A percentile compares a stretch with the other conserved stretches of the same genome.
Evolutionary conservation across 2,888 invertebrate species (phyloP).

Genomic region (Meteorus cinctellus): DNA sequence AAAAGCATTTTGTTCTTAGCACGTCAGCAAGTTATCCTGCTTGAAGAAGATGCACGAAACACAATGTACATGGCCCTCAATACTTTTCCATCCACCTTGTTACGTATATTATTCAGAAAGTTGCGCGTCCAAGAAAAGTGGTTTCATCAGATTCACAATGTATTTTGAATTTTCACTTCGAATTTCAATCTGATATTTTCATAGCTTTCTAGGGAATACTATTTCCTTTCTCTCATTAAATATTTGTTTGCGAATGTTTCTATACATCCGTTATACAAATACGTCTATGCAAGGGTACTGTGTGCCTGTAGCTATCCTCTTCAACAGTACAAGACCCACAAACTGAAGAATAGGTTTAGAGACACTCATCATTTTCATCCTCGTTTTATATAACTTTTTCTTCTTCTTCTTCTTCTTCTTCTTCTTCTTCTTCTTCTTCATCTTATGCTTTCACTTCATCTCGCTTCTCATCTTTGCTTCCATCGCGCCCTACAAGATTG

Average conservation of each 20-base stretch:
- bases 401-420: background rate
- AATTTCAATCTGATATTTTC: no score
- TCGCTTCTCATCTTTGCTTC: conserved; percentile 15
- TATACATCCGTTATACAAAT: background rate
- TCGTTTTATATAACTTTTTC: background rate
- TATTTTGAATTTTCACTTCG: background rate
- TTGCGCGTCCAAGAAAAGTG: background rate
- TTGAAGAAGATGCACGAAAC: no score
- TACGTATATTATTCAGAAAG: no score
- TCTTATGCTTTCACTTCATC: conserved; percentile 11
- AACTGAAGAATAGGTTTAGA: background rate
- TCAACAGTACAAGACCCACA: background rate
- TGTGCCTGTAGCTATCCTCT: background rate
- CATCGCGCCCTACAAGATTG: conserved; percentile 30
- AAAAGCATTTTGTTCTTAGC: no score
- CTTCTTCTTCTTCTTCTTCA: conserved; percentile 2
- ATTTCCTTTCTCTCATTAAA: background rate
- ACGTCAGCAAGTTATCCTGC: no score
- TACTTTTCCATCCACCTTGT: no score
- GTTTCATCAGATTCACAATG: background rate
- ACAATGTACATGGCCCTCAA: no score
- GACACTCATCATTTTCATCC: conserved; percentile 6
- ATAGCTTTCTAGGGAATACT: no score
- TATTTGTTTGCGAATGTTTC: background rate
- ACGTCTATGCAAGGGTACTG: background rate